phyloP scores from a whole-genome alignment of 1,140 invertebrate genomes.

The Drosophila trapezifrons region DNA sequence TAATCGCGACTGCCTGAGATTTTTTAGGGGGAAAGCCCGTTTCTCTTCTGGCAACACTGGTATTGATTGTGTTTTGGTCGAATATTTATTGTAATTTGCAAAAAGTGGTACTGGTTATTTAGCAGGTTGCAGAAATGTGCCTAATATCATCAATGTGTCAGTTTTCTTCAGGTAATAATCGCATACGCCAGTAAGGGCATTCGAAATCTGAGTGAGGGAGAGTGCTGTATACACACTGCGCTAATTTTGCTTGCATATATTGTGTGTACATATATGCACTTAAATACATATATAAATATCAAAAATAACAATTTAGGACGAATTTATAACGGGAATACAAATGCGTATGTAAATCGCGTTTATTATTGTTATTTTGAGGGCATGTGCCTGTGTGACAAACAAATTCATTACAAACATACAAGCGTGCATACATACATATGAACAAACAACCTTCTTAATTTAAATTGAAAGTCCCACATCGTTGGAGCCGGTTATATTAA shows the following conservation, averaged over 20 bases:
- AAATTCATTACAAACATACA: constrained; percentile 8
- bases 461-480: constrained; percentile 13
- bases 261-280: constrained; percentile 21
- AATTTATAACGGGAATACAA: constrained; percentile 23
- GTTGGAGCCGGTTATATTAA: constrained; percentile 34
- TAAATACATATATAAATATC: constrained; percentile 23
- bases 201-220: background rate
- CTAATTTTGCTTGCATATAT: constrained; percentile 32
- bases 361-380: constrained; percentile 5
- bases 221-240: constrained; percentile 29
- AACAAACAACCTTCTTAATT: constrained; percentile 31
- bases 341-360: background rate
- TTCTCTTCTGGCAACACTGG: too few relatives aligned
- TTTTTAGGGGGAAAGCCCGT: too few relatives aligned
- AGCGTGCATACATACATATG: constrained; percentile 2
- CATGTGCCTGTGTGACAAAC: constrained; percentile 23
- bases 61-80: constrained; percentile 75
- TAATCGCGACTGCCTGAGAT: too few relatives aligned
- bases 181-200: background rate
- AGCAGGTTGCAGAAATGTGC: constrained; percentile 45
- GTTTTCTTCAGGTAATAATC: constrained; percentile 42
- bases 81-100: constrained; percentile 67
- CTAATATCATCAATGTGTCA: constrained; percentile 34
- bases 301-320: constrained; percentile 46
- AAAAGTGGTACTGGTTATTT: constrained; percentile 55